Conservation (phyloP, 1,140 invertebrate genomes). For the Musca domestica region DNA sequence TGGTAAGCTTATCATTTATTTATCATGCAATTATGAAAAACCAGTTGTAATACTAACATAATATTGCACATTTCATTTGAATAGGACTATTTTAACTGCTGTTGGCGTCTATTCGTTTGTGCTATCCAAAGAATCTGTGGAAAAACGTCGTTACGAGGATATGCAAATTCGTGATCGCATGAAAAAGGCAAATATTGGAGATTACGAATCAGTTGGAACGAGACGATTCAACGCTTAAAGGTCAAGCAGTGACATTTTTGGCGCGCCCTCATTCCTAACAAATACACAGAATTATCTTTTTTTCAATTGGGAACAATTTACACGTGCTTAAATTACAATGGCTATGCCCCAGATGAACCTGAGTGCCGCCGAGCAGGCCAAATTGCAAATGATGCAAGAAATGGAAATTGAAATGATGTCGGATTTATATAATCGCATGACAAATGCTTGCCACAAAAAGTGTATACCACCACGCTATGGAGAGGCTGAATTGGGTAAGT, state of each 20-base stretch:
- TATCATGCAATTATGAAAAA: constrained; percentile 1
- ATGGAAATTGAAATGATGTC: constrained; percentile 99
- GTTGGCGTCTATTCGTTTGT: constrained; percentile 71
- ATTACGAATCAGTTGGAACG: constrained; percentile 58
- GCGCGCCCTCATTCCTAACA: background rate
- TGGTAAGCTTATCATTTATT: constrained; percentile 60
- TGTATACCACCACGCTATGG: constrained; percentile 93
- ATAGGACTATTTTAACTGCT: constrained; percentile 63
- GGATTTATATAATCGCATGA: constrained; percentile 97
- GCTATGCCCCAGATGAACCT: constrained; percentile 64
- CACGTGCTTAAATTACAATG: constrained; percentile 29
- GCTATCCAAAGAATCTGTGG: constrained; percentile 67
- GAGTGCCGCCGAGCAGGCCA: constrained; percentile 79
- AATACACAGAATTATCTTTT: background rate
- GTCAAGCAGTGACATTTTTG: background rate
- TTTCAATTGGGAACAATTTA: background rate
- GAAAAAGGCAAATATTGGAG: constrained; percentile 63
- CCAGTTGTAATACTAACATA: background rate
- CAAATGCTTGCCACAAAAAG: constrained; percentile 89
- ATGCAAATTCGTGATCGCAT: constrained; percentile 81
- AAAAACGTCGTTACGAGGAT: constrained; percentile 66
- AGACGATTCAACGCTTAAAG: constrained; percentile 41
- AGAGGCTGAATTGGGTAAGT: constrained; percentile 81
- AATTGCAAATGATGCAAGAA: constrained; percentile 87
- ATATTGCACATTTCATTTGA: background rate